Conservation (phyloP, 2,113 vertebrate genomes). For the Campylorhamphus procurvoides region DNA sequence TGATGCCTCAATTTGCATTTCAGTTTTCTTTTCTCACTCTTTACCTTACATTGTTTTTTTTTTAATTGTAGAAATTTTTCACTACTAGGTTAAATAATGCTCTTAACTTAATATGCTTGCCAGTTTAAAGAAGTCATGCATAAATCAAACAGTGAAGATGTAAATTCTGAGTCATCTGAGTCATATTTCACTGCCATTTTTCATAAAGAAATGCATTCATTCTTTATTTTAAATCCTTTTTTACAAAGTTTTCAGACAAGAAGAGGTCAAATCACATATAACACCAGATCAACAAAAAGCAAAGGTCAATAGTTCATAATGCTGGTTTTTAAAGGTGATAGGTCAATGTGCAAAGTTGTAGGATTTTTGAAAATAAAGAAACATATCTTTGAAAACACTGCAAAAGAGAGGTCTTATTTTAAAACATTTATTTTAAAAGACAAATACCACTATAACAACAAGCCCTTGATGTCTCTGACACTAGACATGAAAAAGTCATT, state of each 20-base stretch:
- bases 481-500: conserved; percentile 89
- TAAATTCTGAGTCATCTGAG: conserved; percentile 17
- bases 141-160: background rate
- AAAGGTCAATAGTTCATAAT: conserved; percentile 80
- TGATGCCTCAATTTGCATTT: background rate
- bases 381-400: conserved; percentile 52
- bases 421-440: conserved; percentile 85
- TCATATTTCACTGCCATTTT: conserved; percentile 38
- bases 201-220: conserved; percentile 8
- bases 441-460: conserved; percentile 84
- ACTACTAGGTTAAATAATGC: background rate
- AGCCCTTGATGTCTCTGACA: conserved; percentile 88
- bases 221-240: conserved; percentile 63
- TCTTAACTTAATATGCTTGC: background rate
- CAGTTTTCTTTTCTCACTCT: background rate
- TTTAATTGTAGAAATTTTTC: background rate
- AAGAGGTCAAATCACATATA: conserved; percentile 79
- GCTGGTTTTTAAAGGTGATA: conserved; percentile 84
- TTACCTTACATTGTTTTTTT: background rate
- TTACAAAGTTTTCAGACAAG: conserved; percentile 64
- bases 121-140: background rate
- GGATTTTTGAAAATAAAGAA: conserved; percentile 58
- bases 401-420: conserved; percentile 71
- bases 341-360: conserved; percentile 76
- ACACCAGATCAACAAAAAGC: conserved; percentile 63